Percentiles rank a stretch among this genome's conserved stretches.
Evolutionary conservation across 64 coral and sea anemone species (phyloP).

Genomic region (Dendrophyllia cribrosa): DNA sequence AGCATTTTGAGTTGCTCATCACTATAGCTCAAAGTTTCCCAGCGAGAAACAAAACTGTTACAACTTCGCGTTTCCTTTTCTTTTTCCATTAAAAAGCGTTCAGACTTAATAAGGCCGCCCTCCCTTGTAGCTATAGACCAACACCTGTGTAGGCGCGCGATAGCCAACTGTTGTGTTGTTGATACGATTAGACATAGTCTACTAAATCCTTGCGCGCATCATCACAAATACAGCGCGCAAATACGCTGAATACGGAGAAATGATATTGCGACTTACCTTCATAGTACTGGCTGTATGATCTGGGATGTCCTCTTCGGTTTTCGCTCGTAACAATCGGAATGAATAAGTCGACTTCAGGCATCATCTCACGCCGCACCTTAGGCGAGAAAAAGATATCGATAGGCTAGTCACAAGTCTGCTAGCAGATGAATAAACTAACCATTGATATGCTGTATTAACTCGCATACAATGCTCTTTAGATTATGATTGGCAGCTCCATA

Average conservation of each 20-base stretch:
- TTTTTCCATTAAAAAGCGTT: neutral
- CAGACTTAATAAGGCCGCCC: neutral
- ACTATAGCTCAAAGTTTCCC: neutral
- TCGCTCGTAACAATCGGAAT: constrained; percentile 14
- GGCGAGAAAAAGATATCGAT: neutral
- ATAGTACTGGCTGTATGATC: constrained; percentile 48
- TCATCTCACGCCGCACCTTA: constrained; percentile 48
- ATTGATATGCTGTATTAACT: neutral
- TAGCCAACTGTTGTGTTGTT: no score
- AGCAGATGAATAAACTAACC: neutral
- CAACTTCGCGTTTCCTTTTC: neutral
- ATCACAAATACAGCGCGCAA: neutral
- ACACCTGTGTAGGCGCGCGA: no score
- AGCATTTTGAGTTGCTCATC: neutral
- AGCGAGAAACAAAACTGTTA: neutral
- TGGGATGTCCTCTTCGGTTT: neutral
- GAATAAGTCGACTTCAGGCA: constrained; percentile 31
- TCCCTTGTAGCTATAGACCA: no score
- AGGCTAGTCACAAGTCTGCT: neutral
- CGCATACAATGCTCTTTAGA: constrained; percentile 1
- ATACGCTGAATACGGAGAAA: neutral
- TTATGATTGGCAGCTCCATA: constrained; percentile 15
- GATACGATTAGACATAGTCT: no score
- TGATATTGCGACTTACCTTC: neutral
- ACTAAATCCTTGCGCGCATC: no score